Evolutionary conservation across 2,888 invertebrate species (phyloP).

Genomic region (Drosophila melanosoma): DNA sequence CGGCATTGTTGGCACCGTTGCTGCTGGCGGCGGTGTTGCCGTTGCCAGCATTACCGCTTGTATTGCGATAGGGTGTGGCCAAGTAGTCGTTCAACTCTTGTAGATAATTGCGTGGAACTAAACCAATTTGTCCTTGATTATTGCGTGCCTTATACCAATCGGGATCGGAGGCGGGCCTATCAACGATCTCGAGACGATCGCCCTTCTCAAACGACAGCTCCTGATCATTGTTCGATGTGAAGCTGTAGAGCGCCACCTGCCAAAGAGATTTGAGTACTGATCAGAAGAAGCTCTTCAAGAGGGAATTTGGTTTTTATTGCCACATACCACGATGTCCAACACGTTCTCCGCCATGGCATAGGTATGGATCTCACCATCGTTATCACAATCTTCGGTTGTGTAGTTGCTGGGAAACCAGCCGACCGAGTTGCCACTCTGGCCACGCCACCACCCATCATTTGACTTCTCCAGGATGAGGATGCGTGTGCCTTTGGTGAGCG

Average conservation of each 20-base stretch:
- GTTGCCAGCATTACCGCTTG: slow-evolving; percentile 81
- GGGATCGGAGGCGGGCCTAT: slow-evolving; percentile 98
- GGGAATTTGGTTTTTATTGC: no score
- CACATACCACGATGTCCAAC: slow-evolving; percentile 94
- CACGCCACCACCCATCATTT: slow-evolving; percentile 99
- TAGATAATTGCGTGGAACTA: slow-evolving; percentile 97
- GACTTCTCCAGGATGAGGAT: slow-evolving; percentile 98
- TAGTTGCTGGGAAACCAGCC: slow-evolving; percentile 99
- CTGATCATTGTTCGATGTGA: slow-evolving; percentile 96
- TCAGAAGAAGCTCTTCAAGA: neutral
- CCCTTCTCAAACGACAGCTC: slow-evolving; percentile 98
- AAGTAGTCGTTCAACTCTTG: slow-evolving; percentile 96
- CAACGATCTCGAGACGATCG: slow-evolving; percentile 97
- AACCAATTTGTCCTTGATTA: slow-evolving; percentile 95
- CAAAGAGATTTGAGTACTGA: neutral
- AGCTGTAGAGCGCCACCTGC: slow-evolving; percentile 95
- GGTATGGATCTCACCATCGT: slow-evolving; percentile 94
- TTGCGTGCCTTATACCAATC: slow-evolving; percentile 99
- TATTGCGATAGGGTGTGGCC: slow-evolving; percentile 91
- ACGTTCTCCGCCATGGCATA: slow-evolving; percentile 98
- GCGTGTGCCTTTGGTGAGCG: slow-evolving; percentile 96
- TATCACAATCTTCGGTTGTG: slow-evolving; percentile 95
- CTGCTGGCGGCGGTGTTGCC: slow-evolving; percentile 83
- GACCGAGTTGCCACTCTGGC: slow-evolving; percentile 89
- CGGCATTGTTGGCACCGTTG: slow-evolving; percentile 64